Evolutionary conservation across 2,888 invertebrate species (phyloP).

Genomic region (Hemicrepidius hirtus): DNA sequence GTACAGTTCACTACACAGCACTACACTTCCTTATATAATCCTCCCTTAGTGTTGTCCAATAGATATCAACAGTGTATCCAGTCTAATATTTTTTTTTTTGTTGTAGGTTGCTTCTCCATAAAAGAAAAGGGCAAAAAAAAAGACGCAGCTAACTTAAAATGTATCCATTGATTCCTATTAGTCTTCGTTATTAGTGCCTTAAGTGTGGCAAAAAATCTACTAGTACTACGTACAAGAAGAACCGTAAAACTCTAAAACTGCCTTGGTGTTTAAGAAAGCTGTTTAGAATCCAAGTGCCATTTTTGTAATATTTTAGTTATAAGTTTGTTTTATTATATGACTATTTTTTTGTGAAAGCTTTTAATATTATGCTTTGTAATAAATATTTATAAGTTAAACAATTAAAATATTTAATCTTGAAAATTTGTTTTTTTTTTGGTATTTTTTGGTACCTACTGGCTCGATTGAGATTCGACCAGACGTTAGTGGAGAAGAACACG

Average conservation of each 20-base stretch:
- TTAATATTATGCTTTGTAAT: constrained; percentile 2
- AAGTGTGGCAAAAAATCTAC: neutral
- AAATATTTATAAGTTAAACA: constrained; percentile 10
- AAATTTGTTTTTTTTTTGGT: neutral
- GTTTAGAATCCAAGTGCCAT: constrained; percentile 15
- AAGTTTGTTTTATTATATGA: constrained; percentile 10
- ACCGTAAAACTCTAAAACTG: neutral
- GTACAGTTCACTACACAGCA: too few relatives aligned
- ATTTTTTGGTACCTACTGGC: too few relatives aligned
- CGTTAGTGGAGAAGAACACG: too few relatives aligned
- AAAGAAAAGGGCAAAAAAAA: neutral
- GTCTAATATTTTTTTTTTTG: too few relatives aligned
- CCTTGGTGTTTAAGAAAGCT: constrained; percentile 24
- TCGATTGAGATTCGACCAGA: too few relatives aligned
- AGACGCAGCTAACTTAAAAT: neutral
- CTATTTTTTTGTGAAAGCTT: constrained; percentile 2
- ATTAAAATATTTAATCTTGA: constrained; percentile 2
- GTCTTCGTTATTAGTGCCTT: constrained; percentile 2
- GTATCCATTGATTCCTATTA: constrained; percentile 17
- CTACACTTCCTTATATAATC: too few relatives aligned
- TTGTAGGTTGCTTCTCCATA: constrained; percentile 36
- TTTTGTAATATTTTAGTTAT: constrained; percentile 10
- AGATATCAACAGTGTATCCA: too few relatives aligned
- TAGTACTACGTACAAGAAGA: constrained; percentile 6
- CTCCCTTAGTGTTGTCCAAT: too few relatives aligned